Evolutionary conservation across 2,888 invertebrate species (phyloP).

Genomic region (Zygothrica quintamaculata): DNA sequence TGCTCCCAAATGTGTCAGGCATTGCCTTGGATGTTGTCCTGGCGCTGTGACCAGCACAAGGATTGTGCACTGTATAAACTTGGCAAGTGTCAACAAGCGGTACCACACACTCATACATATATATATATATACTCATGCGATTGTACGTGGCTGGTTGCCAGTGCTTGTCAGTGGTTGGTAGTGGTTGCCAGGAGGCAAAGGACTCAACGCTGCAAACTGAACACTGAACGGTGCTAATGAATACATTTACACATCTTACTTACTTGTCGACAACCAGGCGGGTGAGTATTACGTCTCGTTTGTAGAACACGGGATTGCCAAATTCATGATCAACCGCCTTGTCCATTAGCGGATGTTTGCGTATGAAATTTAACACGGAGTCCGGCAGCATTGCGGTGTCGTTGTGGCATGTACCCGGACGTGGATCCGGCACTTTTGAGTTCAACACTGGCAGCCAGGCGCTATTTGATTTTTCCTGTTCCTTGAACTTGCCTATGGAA

Average conservation of each 20-base stretch:
- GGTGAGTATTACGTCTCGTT: slow-evolving; percentile 95
- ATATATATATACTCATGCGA: too few species aligned
- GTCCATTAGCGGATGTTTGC: slow-evolving; percentile 98
- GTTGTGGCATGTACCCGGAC: slow-evolving; percentile 97
- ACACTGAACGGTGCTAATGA: slow-evolving; percentile 74
- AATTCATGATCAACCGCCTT: slow-evolving; percentile 96
- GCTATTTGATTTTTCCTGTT: slow-evolving; percentile 95
- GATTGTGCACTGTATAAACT: slow-evolving; percentile 53
- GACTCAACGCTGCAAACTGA: slow-evolving; percentile 27
- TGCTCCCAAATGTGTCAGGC: slow-evolving; percentile 55
- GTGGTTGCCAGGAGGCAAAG: slow-evolving; percentile 8
- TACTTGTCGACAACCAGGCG: slow-evolving; percentile 94
- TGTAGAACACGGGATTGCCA: slow-evolving; percentile 96
- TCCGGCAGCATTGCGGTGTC: slow-evolving; percentile 96
- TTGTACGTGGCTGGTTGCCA: slow-evolving; percentile 41
- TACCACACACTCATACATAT: slow-evolving; percentile 12
- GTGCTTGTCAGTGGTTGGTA: slow-evolving; percentile 14
- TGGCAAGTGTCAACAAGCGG: slow-evolving; percentile 65
- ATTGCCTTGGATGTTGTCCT: slow-evolving; percentile 27
- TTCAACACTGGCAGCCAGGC: slow-evolving; percentile 98
- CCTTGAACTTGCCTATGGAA: slow-evolving; percentile 90
- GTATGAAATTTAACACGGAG: slow-evolving; percentile 97
- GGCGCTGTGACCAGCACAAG: slow-evolving; percentile 35
- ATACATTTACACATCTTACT: slow-evolving; percentile 77
- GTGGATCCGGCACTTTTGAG: slow-evolving; percentile 95